Evolutionary conservation across 2,797 vertebrate genomes (phyloP).

Genomic region (Xerus rutilus): DNA sequence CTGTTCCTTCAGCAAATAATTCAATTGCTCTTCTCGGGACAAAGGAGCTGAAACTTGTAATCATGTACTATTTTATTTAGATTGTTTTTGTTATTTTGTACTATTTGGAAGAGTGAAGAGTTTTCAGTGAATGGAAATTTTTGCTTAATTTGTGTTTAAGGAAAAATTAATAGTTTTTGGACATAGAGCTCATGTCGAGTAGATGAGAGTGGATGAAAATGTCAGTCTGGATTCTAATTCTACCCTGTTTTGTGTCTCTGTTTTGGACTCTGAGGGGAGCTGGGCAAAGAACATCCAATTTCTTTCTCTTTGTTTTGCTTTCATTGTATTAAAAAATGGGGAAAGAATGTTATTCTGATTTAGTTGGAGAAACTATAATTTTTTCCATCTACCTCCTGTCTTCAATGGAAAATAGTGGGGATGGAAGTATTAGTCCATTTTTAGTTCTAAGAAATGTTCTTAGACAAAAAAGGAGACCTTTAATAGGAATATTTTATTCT

Average conservation of each 20-base stretch:
- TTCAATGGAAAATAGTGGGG: background rate
- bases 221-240: background rate
- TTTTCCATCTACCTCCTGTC: background rate
- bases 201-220: background rate
- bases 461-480: background rate
- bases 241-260: background rate
- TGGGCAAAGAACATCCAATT: background rate
- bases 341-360: background rate
- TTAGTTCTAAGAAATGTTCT: background rate
- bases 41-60: background rate
- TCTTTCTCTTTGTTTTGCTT: background rate
- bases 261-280: background rate
- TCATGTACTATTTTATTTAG: background rate
- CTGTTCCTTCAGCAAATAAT: background rate
- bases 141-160: constrained; percentile 24
- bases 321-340: background rate
- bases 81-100: background rate
- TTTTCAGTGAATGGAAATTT: background rate
- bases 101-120: background rate
- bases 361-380: background rate
- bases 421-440: background rate
- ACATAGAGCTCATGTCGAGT: background rate
- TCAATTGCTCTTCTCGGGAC: background rate
- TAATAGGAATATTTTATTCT: constrained; percentile 1
- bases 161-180: background rate